Base-by-base conservation (phyloP, 2,113 vertebrate species). In the Chamaea fasciata region DNA sequence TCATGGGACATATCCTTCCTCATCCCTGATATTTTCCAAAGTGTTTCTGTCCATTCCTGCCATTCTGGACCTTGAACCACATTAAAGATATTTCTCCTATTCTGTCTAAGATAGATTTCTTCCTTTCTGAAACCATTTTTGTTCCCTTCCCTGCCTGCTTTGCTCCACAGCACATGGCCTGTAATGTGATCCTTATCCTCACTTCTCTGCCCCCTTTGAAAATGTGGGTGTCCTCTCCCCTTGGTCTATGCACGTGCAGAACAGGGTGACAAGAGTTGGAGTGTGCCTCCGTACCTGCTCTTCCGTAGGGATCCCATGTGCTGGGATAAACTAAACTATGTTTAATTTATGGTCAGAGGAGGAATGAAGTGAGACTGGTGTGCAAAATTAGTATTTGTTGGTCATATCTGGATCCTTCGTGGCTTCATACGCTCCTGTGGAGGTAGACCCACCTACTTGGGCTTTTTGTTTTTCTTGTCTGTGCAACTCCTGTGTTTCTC, bases 201-300 rank as follows among this genome's bases (percentile, higher is more conserved):
- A 53, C 8, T 83, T 33, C 50, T 67, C 35, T 37, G 11, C 15
- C 27, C 21, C 14, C 10, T 67, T 79, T 77, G 37, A 52, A 60
- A 65, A 20, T 16, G 28, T 1, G 3, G 0, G 6, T 68, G 18
- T 67, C 27, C 50, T 62, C 42, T 83, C 4, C 30, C 64, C 5
- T 42, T 24, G 28, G 12, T 22, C 15, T 47, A 23, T 59, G 50
- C 55, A 28, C 0, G 0, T 22, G 28, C 27, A 79, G 28, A 41
- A 11, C 20, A 26, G 41, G 47, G 30, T 4, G 2, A 19, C 1
- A 19, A 19, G 19, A 0, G 0, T 4, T 24, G 5, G 9, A 33
- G 3, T n/a, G 6, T 44, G 8, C 14, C 30, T 64, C 28, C 0
- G 0, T 21, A 47, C n/a, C 7, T 11, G 19, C 4, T 27, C 0